phyloP scores from a whole-genome alignment of 2,888 invertebrate species.

The Acrobasis repandana region DNA sequence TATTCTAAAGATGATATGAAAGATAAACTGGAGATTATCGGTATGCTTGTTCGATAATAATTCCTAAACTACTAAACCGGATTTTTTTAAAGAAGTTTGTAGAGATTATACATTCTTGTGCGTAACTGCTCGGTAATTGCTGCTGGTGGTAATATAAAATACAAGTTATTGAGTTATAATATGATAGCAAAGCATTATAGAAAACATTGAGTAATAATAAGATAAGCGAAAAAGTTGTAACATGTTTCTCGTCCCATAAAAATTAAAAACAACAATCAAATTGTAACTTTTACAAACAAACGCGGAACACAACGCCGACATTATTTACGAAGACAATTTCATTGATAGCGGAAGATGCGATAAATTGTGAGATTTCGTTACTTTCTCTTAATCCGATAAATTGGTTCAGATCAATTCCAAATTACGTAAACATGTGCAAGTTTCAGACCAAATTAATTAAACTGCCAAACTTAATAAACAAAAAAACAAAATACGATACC shows the following conservation, averaged over 20 bases:
- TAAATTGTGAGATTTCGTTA: slow-evolving; percentile 18
- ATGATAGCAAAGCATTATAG: neutral
- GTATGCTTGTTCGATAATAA: too few relatives aligned
- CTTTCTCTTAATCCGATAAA: slow-evolving; percentile 26
- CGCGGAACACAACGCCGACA: neutral
- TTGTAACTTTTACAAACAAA: slow-evolving; percentile 4
- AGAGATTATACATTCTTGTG: too few relatives aligned
- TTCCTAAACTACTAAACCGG: too few relatives aligned
- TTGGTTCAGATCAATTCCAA: slow-evolving; percentile 18
- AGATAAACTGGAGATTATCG: too few relatives aligned
- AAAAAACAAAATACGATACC: slow-evolving; percentile 9
- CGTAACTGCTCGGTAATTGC: too few relatives aligned
- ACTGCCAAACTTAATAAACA: neutral
- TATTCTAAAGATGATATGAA: too few relatives aligned
- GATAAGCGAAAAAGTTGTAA: neutral
- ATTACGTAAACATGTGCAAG: slow-evolving; percentile 15
- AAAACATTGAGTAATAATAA: neutral
- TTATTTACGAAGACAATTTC: neutral
- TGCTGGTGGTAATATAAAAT: too few relatives aligned
- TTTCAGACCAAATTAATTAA: slow-evolving; percentile 6
- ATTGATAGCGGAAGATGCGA: slow-evolving; percentile 1
- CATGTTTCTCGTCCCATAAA: neutral
- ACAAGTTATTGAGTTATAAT: too few relatives aligned
- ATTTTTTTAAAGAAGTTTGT: too few relatives aligned
- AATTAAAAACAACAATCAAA: neutral